Evolutionary conservation across 2,888 invertebrate species (phyloP), one percentile per base, ranked within the genome.

Genomic region (Rapana venosa): DNA sequence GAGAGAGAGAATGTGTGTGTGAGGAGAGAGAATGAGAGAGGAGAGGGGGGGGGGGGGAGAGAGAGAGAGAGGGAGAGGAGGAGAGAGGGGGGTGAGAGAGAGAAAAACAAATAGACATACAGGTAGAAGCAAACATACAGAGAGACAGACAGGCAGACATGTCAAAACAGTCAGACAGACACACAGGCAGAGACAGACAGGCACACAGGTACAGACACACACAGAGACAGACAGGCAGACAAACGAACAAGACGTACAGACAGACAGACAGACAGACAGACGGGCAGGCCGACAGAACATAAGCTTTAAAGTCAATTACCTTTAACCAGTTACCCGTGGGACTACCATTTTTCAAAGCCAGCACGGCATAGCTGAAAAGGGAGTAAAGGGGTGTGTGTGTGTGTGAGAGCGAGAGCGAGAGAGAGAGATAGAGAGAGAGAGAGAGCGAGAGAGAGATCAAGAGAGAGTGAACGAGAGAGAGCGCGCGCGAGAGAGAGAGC

Each of bases 291-390:
- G 61, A 61, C 61, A 61, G 4, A 61, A 15, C 1, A 13, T 20
- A 61, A 22, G 6, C 5, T n/a, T 74, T 22, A 74, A 74, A 74
- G 74, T 74, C 74, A 74, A 74, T 74, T 74, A 74, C n/a, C 74
- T 74, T 74, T 74, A 74, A 74, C 74, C n/a, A 74, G 74, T n/a
- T 26, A 74, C 74, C 74, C n/a, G n/a, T 74, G 74, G 85, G 58
- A 15, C n/a, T 30, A 47, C 15, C n/a, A 47, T 47, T n/a, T 30
- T 85, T 47, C 2, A 56, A 85, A 85, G 58, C n/a, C n/a, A 56
- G 47, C 47, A 47, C 47, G 22, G 47, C 47, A 47, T 8, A 47
- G 47, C 47, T 47, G 47, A 47, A 47, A 56, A 36, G n/a, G n/a
- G n/a, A 8, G n/a, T 0, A 74, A 74, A 5, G 74, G 15, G 74